phyloP scores from a whole-genome alignment of 2,888 invertebrate species.

The Cryptus viduatorius region DNA sequence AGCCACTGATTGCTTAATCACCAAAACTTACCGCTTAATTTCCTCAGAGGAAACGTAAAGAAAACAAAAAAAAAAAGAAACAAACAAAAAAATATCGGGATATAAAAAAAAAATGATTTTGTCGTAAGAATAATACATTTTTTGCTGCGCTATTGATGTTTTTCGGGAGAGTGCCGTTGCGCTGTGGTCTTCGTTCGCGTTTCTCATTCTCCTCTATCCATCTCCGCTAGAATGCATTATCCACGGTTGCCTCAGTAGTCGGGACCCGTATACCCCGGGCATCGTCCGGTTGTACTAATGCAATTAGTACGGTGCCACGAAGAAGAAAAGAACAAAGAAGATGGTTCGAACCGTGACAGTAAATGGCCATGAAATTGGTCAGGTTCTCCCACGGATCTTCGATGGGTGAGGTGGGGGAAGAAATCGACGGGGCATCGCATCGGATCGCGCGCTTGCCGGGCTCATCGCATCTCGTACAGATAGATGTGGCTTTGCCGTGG shows the following conservation, averaged over 20 bases:
- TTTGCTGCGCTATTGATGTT: not conserved
- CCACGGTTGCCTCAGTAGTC: slow-evolving; percentile 37
- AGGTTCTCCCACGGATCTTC: slow-evolving; percentile 78
- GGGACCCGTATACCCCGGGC: slow-evolving; percentile 22
- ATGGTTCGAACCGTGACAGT: slow-evolving; percentile 78
- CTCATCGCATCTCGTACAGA: slow-evolving; percentile 7
- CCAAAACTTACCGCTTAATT: not conserved
- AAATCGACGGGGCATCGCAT: slow-evolving; percentile 65
- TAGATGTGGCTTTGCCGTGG: slow-evolving; percentile 14
- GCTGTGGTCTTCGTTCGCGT: not conserved
- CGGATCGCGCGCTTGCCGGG: slow-evolving; percentile 42
- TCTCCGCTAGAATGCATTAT: slow-evolving; percentile 48
- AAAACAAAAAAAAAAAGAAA: not conserved
- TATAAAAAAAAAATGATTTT: not conserved
- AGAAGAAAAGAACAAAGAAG: slow-evolving; percentile 70
- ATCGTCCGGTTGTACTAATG: slow-evolving; percentile 69
- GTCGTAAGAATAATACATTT: not conserved
- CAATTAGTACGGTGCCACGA: slow-evolving; percentile 77
- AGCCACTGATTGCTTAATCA: not conserved
- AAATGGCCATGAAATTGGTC: slow-evolving; percentile 81
- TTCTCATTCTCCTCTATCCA: not conserved
- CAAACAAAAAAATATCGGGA: not conserved
- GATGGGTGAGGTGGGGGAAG: slow-evolving; percentile 17
- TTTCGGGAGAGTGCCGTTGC: not conserved
- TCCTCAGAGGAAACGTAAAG: not conserved